A percentile compares a stretch with the other conserved stretches of the same genome.
These are phyloP conservation scores for Bergia sp. DNA, from an alignment of 92 coral and sea anemone species.

Conservation along the genomic window DNA sequence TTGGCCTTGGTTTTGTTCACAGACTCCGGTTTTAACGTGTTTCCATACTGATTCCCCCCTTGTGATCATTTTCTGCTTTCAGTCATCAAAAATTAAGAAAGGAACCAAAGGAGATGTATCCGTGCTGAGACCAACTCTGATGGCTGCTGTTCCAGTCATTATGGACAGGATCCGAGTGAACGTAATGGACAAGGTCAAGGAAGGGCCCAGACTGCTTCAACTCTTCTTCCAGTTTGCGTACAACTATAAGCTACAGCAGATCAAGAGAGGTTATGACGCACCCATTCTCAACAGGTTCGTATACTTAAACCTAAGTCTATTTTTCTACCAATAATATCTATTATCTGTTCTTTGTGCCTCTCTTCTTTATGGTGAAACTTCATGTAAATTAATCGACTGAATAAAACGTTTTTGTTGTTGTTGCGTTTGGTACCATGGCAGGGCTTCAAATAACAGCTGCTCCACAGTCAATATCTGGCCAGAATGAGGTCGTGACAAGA, in stretches of 20 bases:
- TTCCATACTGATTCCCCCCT: no score
- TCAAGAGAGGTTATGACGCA: conserved; percentile 92
- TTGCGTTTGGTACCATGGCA: not conserved
- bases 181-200: conserved; percentile 95
- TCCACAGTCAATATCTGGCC: no score
- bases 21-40: no score
- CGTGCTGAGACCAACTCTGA: conserved; percentile 88
- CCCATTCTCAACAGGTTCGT: conserved; percentile 90
- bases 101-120: conserved; percentile 94
- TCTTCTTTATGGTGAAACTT: no score
- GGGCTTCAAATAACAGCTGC: no score
- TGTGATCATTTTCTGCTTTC: not conserved
- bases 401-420: no score
- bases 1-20: no score
- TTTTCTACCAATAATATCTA: no score
- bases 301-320: no score
- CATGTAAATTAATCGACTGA: no score
- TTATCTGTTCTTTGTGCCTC: no score
- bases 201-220: conserved; percentile 90
- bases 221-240: conserved; percentile 90
- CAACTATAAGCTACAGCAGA: conserved; percentile 91
- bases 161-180: conserved; percentile 96
- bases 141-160: conserved; percentile 98
- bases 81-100: conserved; percentile 98
- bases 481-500: no score